A percentile compares a stretch with the other conserved stretches of the same genome.
These are phyloP conservation scores for Serinus canaria DNA, from an alignment of 2,113 vertebrate genomes.

Conservation along the genomic window DNA sequence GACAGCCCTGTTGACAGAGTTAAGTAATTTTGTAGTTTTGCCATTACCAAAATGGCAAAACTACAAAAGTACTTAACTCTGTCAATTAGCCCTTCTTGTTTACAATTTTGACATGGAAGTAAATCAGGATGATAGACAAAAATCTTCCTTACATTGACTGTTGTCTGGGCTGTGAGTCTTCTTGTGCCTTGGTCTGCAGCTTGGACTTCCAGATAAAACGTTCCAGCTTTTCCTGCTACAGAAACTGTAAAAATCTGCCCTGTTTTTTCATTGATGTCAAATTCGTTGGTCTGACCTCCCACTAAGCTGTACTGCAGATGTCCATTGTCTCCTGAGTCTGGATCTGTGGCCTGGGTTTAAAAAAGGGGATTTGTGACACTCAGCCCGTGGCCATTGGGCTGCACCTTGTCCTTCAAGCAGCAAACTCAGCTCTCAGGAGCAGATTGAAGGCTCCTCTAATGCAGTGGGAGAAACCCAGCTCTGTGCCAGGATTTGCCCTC, in stretches of 20 bases:
- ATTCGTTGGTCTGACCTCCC: not conserved
- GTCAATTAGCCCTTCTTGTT: not conserved
- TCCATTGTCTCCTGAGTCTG: conserved; percentile 57
- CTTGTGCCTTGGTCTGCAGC: conserved; percentile 60
- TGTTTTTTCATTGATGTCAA: conserved; percentile 69
- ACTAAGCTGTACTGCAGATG: conserved; percentile 71
- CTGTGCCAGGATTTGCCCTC: not conserved
- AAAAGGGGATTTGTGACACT: not conserved
- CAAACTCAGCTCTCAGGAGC: not conserved
- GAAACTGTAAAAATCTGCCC: conserved; percentile 76
- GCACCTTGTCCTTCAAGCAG: not conserved
- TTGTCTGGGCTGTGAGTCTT: conserved; percentile 40
- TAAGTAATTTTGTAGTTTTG: not conserved
- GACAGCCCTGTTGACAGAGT: no score
- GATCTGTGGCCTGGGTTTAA: conserved; percentile 72
- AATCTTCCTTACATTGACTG: conserved; percentile 63
- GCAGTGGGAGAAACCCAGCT: not conserved
- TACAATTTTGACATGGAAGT: not conserved
- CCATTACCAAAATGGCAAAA: not conserved
- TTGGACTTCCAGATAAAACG: conserved; percentile 33
- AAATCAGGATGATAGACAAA: not conserved
- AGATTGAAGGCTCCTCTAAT: not conserved
- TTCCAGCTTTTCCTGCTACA: conserved; percentile 19
- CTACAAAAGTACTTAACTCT: no score
- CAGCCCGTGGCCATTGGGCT: not conserved